Evolutionary conservation across 2,797 vertebrate species (phyloP).

Genomic region (Diplodus puntazzo): DNA sequence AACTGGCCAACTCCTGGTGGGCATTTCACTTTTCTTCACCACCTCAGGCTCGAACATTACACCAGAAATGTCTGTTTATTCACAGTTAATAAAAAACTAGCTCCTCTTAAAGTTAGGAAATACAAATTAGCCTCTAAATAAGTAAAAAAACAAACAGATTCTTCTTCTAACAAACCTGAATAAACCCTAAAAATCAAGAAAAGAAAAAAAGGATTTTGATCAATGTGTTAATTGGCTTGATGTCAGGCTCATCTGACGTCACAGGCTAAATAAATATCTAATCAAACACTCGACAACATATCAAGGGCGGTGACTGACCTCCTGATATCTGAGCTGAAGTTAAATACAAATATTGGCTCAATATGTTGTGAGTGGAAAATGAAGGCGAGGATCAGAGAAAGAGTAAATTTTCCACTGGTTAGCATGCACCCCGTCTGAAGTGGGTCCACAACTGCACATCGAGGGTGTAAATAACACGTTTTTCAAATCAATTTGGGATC

Average conservation of each 20-base stretch:
- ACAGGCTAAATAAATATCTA: background rate
- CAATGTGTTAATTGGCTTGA: background rate
- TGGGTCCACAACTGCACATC: too few relatives aligned
- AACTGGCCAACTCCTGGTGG: background rate
- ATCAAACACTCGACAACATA: background rate
- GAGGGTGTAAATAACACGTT: too few relatives aligned
- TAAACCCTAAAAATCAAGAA: too few relatives aligned
- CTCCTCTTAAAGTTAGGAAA: background rate
- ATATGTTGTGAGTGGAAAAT: background rate
- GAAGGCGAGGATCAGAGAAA: background rate
- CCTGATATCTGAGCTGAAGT: background rate
- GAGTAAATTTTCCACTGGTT: too few relatives aligned
- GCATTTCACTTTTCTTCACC: background rate
- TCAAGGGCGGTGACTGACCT: background rate
- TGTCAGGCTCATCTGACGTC: background rate
- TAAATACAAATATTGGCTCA: conserved; percentile 13
- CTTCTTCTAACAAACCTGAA: background rate
- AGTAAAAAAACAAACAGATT: background rate
- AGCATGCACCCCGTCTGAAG: too few relatives aligned
- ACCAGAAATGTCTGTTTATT: background rate
- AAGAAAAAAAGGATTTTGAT: background rate
- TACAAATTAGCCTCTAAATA: background rate
- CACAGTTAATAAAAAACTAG: background rate
- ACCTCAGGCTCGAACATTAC: background rate
- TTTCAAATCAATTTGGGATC: too few relatives aligned